phyloP scores from a whole-genome alignment of 2,113 vertebrate species.

The Microtus pennsylvanicus region DNA sequence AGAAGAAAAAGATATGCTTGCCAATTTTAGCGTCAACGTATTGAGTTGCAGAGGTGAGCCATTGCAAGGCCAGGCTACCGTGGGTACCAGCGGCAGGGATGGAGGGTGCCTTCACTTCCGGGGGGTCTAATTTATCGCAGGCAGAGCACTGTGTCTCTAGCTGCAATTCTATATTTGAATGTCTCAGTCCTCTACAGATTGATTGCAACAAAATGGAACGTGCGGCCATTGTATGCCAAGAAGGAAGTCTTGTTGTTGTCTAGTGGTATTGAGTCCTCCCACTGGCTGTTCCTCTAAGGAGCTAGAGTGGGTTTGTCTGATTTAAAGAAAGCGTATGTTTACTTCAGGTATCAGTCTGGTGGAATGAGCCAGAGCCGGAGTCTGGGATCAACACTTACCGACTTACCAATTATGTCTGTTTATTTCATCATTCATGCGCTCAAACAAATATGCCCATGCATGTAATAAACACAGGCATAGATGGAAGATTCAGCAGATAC shows the following conservation, averaged over 20 bases:
- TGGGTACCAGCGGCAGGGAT: constrained; percentile 1
- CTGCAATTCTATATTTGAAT: constrained; percentile 50
- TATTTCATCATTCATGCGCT: background rate
- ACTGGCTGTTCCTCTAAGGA: background rate
- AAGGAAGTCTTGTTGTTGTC: background rate
- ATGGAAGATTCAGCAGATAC: background rate
- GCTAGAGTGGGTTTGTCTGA: background rate
- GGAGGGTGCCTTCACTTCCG: background rate
- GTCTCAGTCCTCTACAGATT: constrained; percentile 33
- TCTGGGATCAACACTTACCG: background rate
- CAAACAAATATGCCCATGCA: background rate
- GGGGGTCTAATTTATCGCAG: background rate
- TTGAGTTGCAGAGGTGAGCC: constrained; percentile 66
- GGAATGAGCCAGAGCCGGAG: background rate
- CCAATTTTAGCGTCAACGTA: constrained; percentile 51
- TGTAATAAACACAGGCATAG: background rate
- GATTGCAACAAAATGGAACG: background rate
- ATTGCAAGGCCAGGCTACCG: constrained; percentile 29
- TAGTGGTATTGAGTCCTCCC: background rate
- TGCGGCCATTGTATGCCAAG: background rate
- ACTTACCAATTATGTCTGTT: background rate
- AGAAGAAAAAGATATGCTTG: constrained; percentile 78
- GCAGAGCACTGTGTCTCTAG: background rate
- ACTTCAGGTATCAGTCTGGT: background rate
- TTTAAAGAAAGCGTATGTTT: background rate